Conservation (phyloP, 2,888 invertebrate genomes). For the Colostygia pectinataria region DNA sequence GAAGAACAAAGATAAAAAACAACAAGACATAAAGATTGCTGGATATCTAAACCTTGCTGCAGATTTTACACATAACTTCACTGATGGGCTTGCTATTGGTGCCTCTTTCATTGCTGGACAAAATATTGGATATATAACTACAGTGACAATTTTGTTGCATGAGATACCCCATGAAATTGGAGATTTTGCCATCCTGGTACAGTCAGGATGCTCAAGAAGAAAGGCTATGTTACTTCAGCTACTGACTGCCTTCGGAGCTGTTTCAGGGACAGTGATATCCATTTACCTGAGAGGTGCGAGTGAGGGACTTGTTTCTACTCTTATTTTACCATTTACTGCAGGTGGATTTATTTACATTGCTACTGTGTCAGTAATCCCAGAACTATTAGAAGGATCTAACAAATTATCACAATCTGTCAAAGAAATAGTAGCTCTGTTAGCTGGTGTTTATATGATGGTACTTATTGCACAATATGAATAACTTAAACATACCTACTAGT, state of each 20-base stretch:
- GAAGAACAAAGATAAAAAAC: conserved; percentile 64
- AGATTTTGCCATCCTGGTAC: conserved; percentile 98
- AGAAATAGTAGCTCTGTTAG: conserved; percentile 93
- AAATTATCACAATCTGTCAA: conserved; percentile 94
- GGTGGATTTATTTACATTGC: conserved; percentile 99
- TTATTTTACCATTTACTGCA: conserved; percentile 98
- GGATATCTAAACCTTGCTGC: conserved; percentile 99
- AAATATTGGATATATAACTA: conserved; percentile 94
- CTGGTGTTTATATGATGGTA: conserved; percentile 98
- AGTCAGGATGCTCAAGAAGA: conserved; percentile 96
- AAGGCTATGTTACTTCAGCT: conserved; percentile 98
- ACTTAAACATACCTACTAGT: conserved; percentile 18
- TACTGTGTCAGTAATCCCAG: conserved; percentile 99
- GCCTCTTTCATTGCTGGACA: conserved; percentile 97
- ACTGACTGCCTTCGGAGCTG: conserved; percentile 96
- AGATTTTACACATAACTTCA: conserved; percentile 99
- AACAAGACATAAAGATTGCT: conserved; percentile 73
- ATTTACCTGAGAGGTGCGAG: conserved; percentile 89
- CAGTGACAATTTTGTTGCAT: conserved; percentile 97
- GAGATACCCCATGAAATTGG: conserved; percentile 99
- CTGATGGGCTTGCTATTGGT: conserved; percentile 99
- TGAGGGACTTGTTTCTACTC: conserved; percentile 88
- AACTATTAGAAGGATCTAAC: conserved; percentile 93
- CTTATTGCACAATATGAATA: conserved; percentile 90
- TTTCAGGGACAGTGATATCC: conserved; percentile 95